Evolutionary conservation across 2,888 invertebrate genomes (phyloP).

Genomic region (Endomychus coccineus): DNA sequence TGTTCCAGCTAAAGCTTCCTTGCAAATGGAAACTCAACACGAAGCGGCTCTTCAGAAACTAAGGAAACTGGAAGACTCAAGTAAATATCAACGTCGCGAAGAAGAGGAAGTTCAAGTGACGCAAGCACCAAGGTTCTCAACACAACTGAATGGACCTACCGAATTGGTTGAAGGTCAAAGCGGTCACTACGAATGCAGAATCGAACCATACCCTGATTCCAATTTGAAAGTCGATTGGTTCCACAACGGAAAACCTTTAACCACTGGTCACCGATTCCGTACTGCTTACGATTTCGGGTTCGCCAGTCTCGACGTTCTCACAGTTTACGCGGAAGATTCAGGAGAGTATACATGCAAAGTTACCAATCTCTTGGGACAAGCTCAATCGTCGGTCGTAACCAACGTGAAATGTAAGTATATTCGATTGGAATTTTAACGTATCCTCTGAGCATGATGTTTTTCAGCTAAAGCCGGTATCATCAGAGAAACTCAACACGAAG

Average conservation of each 20-base stretch:
- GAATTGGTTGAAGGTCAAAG: constrained; percentile 81
- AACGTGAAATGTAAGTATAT: constrained; percentile 67
- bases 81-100: constrained; percentile 70
- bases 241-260: constrained; percentile 84
- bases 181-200: constrained; percentile 87
- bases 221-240: constrained; percentile 88
- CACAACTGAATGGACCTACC: constrained; percentile 79
- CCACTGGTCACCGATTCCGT: constrained; percentile 83
- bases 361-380: constrained; percentile 78
- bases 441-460: constrained; percentile 26
- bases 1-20: constrained; percentile 71
- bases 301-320: constrained; percentile 89
- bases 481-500: constrained; percentile 86
- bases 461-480: constrained; percentile 76
- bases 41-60: constrained; percentile 83
- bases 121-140: constrained; percentile 78
- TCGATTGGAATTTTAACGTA: neutral
- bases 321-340: constrained; percentile 89
- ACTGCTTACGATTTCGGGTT: constrained; percentile 96
- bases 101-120: constrained; percentile 74
- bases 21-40: constrained; percentile 83
- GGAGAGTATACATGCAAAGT: constrained; percentile 87
- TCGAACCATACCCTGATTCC: constrained; percentile 87
- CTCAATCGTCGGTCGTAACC: constrained; percentile 71
- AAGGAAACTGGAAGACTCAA: constrained; percentile 75